Percentiles rank a stretch among this genome's conserved stretches.
Conservation (phyloP, 2,888 invertebrate genomes). For the Acleris literana region DNA sequence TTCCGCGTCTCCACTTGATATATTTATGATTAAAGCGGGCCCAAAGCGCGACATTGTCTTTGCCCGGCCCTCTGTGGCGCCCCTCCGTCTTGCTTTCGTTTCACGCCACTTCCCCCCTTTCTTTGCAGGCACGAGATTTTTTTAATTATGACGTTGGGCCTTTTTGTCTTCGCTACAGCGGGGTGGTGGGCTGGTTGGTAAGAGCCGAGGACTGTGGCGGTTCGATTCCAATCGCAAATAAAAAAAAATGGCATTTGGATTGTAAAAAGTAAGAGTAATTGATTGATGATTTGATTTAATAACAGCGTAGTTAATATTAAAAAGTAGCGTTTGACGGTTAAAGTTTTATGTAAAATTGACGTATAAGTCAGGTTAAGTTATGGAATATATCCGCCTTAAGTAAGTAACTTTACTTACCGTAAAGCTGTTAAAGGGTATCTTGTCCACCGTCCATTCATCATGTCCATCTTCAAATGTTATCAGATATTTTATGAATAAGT, state of each 20-base stretch:
- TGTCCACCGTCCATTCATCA: no score
- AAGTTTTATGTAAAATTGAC: no score
- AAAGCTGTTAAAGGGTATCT: no score
- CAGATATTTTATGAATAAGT: no score
- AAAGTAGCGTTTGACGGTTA: no score
- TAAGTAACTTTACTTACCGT: no score
- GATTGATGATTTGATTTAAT: no score
- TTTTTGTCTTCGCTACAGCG: slow-evolving; percentile 73
- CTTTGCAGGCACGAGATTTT: slow-evolving; percentile 82
- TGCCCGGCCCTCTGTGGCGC: slow-evolving; percentile 72
- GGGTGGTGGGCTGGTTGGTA: slow-evolving; percentile 35
- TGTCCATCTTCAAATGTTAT: no score
- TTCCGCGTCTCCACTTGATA: slow-evolving; percentile 72
- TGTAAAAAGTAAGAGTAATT: no score
- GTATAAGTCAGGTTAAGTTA: no score
- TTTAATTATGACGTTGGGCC: slow-evolving; percentile 83
- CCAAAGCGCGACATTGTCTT: slow-evolving; percentile 80
- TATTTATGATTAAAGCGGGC: slow-evolving; percentile 81
- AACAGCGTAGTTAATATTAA: no score
- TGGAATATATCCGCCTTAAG: no score
- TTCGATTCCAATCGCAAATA: slow-evolving; percentile 45
- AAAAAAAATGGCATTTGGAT: not conserved
- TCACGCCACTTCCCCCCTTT: slow-evolving; percentile 79
- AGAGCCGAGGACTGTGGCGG: slow-evolving; percentile 34
- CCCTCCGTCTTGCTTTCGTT: slow-evolving; percentile 75